These are phyloP conservation scores for Arvicola amphibius DNA, from an alignment of 2,797 vertebrate species.

Conservation along the genomic window DNA sequence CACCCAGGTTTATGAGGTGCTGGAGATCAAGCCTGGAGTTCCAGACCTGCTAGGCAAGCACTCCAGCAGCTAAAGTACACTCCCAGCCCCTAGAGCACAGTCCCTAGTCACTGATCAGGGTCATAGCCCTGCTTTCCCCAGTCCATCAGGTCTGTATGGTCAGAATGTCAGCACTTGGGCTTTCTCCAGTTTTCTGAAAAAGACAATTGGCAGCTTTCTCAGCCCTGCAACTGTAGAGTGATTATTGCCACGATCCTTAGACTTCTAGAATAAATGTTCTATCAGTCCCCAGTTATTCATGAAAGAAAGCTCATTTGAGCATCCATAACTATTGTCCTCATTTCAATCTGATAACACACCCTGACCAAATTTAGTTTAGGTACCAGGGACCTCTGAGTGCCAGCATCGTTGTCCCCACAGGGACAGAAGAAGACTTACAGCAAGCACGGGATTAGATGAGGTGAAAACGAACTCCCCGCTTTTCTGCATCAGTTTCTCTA, in stretches of 20 bases:
- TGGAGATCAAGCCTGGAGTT: neutral
- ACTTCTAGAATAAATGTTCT: neutral
- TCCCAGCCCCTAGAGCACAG: neutral
- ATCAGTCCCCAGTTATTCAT: neutral
- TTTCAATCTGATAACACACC: neutral
- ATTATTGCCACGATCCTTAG: neutral
- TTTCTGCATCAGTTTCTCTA: no score
- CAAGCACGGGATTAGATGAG: no score
- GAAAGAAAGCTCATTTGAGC: neutral
- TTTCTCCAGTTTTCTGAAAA: neutral
- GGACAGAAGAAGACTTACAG: no score
- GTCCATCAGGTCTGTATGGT: neutral
- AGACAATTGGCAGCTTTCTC: neutral
- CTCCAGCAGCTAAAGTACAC: neutral
- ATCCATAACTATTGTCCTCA: neutral
- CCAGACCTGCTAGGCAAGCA: neutral
- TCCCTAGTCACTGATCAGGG: neutral
- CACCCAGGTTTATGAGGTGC: neutral
- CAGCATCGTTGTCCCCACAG: no score
- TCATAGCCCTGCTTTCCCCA: neutral
- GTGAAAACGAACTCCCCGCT: no score
- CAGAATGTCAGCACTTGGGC: neutral
- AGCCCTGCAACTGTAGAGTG: neutral
- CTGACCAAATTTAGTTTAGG: neutral
- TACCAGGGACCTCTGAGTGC: no score